Evolutionary conservation across 2,888 invertebrate genomes (phyloP).

Genomic region (Seladonia tumulorum): DNA sequence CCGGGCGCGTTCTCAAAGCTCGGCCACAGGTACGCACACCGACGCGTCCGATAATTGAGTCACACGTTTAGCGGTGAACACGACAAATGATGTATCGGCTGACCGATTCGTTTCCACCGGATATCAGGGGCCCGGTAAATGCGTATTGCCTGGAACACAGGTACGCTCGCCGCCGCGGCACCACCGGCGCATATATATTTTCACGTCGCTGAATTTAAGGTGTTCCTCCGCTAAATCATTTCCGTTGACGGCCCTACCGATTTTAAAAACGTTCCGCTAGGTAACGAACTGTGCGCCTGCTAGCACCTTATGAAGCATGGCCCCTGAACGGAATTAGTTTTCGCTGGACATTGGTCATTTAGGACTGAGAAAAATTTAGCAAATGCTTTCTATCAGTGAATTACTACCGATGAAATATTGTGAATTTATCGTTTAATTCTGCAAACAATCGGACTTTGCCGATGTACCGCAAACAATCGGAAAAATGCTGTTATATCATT

Average conservation of each 20-base stretch:
- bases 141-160: constrained; percentile 7
- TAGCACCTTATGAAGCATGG: background rate
- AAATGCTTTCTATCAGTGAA: background rate
- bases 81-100: constrained; percentile 71
- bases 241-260: background rate
- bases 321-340: background rate
- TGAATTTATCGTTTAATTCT: too few species aligned
- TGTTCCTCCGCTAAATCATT: constrained; percentile 44
- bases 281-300: background rate
- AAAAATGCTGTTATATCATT: too few species aligned
- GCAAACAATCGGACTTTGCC: too few species aligned
- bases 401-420: too few species aligned
- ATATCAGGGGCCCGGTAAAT: constrained; percentile 71
- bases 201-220: constrained; percentile 43
- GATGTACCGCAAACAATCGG: too few species aligned
- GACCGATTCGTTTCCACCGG: constrained; percentile 75
- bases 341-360: background rate
- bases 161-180: background rate
- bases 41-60: constrained; percentile 66
- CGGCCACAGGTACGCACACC: constrained; percentile 40
- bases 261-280: background rate
- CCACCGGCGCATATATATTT: constrained; percentile 36
- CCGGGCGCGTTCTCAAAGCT: constrained; percentile 1
- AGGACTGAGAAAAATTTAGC: background rate
- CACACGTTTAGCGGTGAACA: constrained; percentile 67